Conservation (phyloP, 2,797 vertebrate species). For the Tadarida brasiliensis region DNA sequence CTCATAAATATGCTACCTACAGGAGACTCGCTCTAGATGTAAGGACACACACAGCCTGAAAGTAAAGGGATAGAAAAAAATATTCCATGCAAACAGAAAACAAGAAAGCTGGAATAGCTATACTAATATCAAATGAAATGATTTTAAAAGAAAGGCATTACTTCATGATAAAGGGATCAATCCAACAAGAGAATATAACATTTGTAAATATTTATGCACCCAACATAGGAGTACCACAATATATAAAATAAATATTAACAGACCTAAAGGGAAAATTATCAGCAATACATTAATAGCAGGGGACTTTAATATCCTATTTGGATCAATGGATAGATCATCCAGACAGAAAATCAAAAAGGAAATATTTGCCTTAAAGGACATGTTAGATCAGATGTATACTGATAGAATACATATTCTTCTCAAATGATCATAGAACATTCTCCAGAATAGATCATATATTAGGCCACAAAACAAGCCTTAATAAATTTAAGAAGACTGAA, state of each 20-base stretch:
- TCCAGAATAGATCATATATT: not conserved
- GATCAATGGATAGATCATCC: no score
- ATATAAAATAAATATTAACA: not conserved
- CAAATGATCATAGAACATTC: not conserved
- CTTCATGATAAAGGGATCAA: no score
- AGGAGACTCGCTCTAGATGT: not conserved
- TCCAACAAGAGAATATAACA: no score
- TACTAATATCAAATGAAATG: no score
- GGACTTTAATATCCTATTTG: no score
- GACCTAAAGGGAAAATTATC: not conserved
- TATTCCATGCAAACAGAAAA: no score
- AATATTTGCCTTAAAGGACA: not conserved
- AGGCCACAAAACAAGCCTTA: no score
- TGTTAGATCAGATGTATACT: not conserved
- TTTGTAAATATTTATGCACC: not conserved
- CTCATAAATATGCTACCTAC: not conserved
- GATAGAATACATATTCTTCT: not conserved
- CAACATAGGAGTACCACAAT: not conserved
- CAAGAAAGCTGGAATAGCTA: no score
- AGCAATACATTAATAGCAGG: not conserved
- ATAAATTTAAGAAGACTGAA: no score
- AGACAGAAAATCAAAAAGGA: not conserved
- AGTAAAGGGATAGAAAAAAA: no score
- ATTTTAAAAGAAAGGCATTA: no score
- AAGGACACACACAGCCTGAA: not conserved